Conservation (phyloP, 1,140 invertebrate genomes). For the Drosophila kohkoa region DNA sequence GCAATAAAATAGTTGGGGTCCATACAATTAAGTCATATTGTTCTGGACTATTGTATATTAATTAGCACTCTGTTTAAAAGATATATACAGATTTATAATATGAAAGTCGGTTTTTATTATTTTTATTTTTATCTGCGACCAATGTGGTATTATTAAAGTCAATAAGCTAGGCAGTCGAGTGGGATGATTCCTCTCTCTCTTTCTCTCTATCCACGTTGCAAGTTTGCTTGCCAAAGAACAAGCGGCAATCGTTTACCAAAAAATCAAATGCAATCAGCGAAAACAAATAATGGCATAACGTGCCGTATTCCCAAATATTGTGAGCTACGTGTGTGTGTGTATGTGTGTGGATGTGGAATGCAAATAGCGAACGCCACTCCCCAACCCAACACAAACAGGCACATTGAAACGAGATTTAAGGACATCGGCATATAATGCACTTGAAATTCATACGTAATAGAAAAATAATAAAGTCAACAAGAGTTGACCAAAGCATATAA, state of each 20-base stretch:
- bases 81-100: too few relatives aligned
- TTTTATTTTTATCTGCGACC: too few relatives aligned
- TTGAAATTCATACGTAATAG: conserved; percentile 37
- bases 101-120: too few relatives aligned
- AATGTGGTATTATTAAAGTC: conserved; percentile 47
- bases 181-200: not conserved
- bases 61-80: too few relatives aligned
- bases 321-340: conserved; percentile 27
- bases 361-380: conserved; percentile 43
- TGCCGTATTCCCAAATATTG: conserved; percentile 60
- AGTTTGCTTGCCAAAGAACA: conserved; percentile 45
- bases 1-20: not conserved
- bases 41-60: too few relatives aligned
- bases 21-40: not conserved
- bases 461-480: conserved; percentile 28
- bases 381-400: too few relatives aligned
- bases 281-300: conserved; percentile 83
- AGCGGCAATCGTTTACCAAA: conserved; percentile 66
- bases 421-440: conserved; percentile 59
- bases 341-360: conserved; percentile 46
- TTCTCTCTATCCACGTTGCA: conserved; percentile 3
- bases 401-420: too few relatives aligned
- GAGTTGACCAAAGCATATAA: conserved; percentile 11
- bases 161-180: too few relatives aligned
- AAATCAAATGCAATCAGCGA: conserved; percentile 83